Conservation (phyloP, 53 echinoderm and acorn worm genomes). For the Hippasteria phrygiana region DNA sequence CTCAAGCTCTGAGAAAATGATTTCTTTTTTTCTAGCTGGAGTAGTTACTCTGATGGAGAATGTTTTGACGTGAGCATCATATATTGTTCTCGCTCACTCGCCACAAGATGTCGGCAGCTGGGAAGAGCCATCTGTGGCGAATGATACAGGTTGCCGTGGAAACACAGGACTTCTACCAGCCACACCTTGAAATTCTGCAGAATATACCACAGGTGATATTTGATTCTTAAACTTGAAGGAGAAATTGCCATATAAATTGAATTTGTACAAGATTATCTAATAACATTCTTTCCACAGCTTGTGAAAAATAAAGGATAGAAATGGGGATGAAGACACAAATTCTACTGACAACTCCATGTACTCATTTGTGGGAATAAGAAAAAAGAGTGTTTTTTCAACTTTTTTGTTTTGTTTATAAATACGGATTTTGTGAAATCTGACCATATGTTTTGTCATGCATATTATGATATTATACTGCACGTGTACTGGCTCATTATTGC, state of each 20-base stretch:
- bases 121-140: constrained; percentile 70
- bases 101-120: constrained; percentile 29
- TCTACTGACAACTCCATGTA: no score
- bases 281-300: not conserved
- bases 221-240: not conserved
- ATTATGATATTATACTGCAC: no score
- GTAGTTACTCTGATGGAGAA: not conserved
- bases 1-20: no score
- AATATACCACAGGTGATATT: constrained; percentile 68
- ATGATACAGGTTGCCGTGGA: constrained; percentile 78
- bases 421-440: no score
- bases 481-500: no score
- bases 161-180: constrained; percentile 70
- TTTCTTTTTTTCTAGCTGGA: not conserved
- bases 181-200: constrained; percentile 71
- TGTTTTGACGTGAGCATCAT: not conserved
- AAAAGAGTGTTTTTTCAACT: no score
- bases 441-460: no score
- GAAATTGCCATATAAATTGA: not conserved
- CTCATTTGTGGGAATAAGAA: no score
- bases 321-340: no score
- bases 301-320: no score
- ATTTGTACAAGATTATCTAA: not conserved
- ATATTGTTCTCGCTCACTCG: not conserved
- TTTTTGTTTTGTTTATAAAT: no score